Evolutionary conservation across 1,140 invertebrate species (phyloP).

Genomic region (Grapholita molesta): DNA sequence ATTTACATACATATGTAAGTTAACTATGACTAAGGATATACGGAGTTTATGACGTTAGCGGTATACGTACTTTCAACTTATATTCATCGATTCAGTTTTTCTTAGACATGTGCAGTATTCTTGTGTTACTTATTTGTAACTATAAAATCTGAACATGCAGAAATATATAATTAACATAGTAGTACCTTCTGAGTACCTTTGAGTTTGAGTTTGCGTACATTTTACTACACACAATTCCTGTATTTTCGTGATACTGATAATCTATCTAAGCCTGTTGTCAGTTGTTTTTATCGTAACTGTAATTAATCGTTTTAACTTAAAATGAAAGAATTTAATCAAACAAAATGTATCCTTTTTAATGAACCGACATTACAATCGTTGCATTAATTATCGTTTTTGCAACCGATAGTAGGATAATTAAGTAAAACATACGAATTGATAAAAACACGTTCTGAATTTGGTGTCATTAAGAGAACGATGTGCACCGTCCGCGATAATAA

Average conservation of each 20-base stretch:
- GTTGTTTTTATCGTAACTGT: not conserved
- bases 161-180: not conserved
- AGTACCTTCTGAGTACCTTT: no score
- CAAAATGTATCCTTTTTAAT: not conserved
- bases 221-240: not conserved
- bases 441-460: conserved; percentile 10
- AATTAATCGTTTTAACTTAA: not conserved
- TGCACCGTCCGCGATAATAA: conserved; percentile 6
- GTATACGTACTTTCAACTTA: no score
- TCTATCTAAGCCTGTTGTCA: not conserved
- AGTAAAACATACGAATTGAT: not conserved
- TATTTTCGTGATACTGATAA: not conserved
- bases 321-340: not conserved
- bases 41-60: no score
- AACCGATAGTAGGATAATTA: conserved; percentile 2
- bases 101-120: no score
- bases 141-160: not conserved
- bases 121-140: no score
- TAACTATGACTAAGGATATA: no score
- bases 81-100: no score
- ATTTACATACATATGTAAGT: no score
- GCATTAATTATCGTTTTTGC: not conserved
- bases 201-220: no score
- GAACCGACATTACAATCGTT: not conserved
- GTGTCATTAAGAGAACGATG: conserved; percentile 10